Percentiles rank a stretch among this genome's conserved stretches.
Evolutionary conservation across 2,888 invertebrate genomes (phyloP).

Genomic region (Polylopha cassiicola): DNA sequence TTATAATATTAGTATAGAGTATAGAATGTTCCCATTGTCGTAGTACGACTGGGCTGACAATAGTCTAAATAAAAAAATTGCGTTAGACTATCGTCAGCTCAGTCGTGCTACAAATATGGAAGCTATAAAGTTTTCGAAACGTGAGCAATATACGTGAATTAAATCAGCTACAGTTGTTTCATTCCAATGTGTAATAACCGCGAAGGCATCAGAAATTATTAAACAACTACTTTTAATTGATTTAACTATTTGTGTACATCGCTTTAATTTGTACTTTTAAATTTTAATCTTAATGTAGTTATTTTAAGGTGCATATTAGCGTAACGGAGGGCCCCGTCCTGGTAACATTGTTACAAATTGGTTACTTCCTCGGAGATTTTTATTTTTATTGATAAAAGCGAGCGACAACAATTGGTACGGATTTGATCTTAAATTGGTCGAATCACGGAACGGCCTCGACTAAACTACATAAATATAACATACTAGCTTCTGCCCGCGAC

Average conservation of each 20-base stretch:
- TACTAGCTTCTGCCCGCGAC: too few relatives aligned
- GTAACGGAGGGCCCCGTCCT: slow-evolving; percentile 24
- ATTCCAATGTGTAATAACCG: too few relatives aligned
- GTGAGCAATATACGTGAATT: too few relatives aligned
- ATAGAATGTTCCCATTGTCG: too few relatives aligned
- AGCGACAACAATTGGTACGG: slow-evolving; percentile 64
- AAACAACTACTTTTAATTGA: slow-evolving; percentile 44
- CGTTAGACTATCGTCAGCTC: too few relatives aligned
- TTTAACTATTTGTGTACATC: slow-evolving; percentile 41
- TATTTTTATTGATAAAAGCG: slow-evolving; percentile 74
- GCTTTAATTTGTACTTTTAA: slow-evolving; percentile 3
- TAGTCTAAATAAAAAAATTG: too few relatives aligned
- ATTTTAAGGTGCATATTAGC: slow-evolving; percentile 3
- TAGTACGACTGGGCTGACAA: too few relatives aligned
- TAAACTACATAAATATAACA: too few relatives aligned
- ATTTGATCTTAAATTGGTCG: slow-evolving; percentile 65
- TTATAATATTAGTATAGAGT: too few relatives aligned
- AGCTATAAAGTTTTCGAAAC: too few relatives aligned
- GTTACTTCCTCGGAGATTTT: slow-evolving; percentile 69
- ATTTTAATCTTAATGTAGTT: neutral
- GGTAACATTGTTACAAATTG: slow-evolving; percentile 57
- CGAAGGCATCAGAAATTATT: slow-evolving; percentile 16
- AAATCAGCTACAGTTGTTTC: too few relatives aligned
- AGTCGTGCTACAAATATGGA: too few relatives aligned
- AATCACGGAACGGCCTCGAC: slow-evolving; percentile 35